Evolutionary conservation across 2,888 invertebrate genomes (phyloP), one percentile per base, ranked within the genome.

Genomic region (Lasioglossum pauxillum): DNA sequence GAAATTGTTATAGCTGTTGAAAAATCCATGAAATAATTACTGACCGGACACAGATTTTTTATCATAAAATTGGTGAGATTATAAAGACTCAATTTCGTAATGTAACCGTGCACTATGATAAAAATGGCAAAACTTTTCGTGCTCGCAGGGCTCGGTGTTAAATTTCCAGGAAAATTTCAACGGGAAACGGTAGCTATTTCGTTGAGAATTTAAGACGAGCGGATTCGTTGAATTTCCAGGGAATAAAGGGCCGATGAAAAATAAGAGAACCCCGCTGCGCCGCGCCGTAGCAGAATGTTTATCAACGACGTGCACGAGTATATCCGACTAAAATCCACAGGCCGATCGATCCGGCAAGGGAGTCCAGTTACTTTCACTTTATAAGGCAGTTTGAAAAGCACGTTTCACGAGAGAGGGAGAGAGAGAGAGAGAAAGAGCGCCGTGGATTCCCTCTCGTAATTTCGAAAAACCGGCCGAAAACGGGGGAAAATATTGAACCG

Each of bases 301-400:
- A 57, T 35, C 41, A 8, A 35, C 38, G n/a, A 35, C n/a, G 67
- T 53, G 44, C 35, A 64, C 16, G 72, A n/a, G 67, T 27, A 57
- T 46, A 60, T 82, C 71, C 74, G 74, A 41, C 27, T 75, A 57
- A 57, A 82, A 82, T 71, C 57, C 78, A 57, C 44, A 53, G 49
- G 31, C 27, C 64, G 44, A 78, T 78, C 78, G 19, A 78, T 77
- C 78, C n/a, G 35, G 71, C 76, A 49, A 4, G 75, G 41, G 57
- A 75, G 75, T 44, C n/a, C 19, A 75, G 82, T 75, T 73, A 84
- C 84, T 82, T 84, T 84, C 82, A 72, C 84, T 78, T 75, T 78
- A 72, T 64, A 49, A 73, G 64, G 60, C 27, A 72, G 60, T 75
- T 67, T 75, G 53, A 71, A 46, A 44, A 82, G 49, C 74, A 41